phyloP scores from a whole-genome alignment of 2,797 vertebrate genomes.

The Clarias platycephalus region DNA sequence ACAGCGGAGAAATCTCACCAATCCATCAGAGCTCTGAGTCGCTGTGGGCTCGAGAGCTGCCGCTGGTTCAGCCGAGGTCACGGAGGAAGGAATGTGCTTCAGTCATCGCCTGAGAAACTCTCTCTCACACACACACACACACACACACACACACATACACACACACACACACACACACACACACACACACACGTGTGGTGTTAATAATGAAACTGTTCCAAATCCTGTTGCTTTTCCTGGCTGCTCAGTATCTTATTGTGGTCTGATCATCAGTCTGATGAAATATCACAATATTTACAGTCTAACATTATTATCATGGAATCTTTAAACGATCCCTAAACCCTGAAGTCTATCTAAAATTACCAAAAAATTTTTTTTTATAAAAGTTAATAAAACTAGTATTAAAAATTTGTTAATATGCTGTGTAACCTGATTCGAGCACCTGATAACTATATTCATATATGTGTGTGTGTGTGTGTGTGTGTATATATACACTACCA shows the following conservation, averaged over 20 bases:
- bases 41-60: slow-evolving; percentile 3
- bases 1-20: not conserved
- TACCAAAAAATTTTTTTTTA: too few relatives aligned
- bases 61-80: slow-evolving; percentile 19
- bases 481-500: too few relatives aligned
- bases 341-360: not conserved
- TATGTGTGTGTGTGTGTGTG: too few relatives aligned
- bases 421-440: not conserved
- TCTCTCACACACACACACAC: slow-evolving; percentile 12
- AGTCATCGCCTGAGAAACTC: slow-evolving; percentile 7
- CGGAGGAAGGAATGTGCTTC: slow-evolving; percentile 17
- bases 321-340: not conserved
- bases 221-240: not conserved
- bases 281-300: not conserved
- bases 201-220: slow-evolving; percentile 9
- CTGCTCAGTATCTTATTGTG: not conserved
- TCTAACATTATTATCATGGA: not conserved
- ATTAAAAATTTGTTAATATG: not conserved
- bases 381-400: not conserved
- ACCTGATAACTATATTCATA: too few relatives aligned
- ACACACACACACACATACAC: slow-evolving; percentile 24
- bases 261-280: not conserved
- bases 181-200: not conserved
- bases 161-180: slow-evolving; percentile 1
- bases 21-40: slow-evolving; percentile 10